These are phyloP conservation scores for Lutra lutra DNA, from an alignment of 2,797 vertebrate genomes.

Conservation along the genomic window DNA sequence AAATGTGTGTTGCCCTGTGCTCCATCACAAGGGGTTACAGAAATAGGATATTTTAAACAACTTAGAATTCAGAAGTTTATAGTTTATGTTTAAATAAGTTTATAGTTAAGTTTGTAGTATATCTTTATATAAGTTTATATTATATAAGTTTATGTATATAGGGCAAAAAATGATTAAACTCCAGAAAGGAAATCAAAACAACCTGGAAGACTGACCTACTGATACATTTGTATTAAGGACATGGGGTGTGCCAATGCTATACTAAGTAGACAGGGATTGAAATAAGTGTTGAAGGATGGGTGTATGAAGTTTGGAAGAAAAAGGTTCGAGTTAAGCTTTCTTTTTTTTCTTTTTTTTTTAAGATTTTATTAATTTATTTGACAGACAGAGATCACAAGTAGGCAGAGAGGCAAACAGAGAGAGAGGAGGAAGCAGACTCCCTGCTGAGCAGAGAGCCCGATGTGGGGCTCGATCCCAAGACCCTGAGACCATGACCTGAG, in stretches of 20 bases:
- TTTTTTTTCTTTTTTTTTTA: not conserved
- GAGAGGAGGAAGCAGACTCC: too few relatives aligned
- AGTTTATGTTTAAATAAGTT: not conserved
- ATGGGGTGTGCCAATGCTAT: not conserved
- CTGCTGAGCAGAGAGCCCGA: too few relatives aligned
- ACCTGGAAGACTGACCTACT: not conserved
- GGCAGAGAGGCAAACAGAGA: too few relatives aligned
- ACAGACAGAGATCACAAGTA: too few relatives aligned
- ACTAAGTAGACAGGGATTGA: not conserved
- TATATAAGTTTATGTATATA: not conserved
- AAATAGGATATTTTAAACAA: not conserved
- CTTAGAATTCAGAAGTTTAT: not conserved
- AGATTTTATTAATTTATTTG: too few relatives aligned
- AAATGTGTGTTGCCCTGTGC: not conserved
- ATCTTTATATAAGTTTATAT: not conserved
- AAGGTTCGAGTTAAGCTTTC: not conserved
- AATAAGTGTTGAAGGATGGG: not conserved
- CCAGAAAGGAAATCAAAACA: not conserved
- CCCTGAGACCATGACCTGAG: too few relatives aligned
- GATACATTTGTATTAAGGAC: not conserved
- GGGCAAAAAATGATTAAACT: not conserved
- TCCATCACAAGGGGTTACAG: not conserved
- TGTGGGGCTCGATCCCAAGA: too few relatives aligned
- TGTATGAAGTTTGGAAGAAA: not conserved
- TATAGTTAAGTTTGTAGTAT: not conserved